Base-by-base conservation (phyloP, 2,888 invertebrate species). In the Microctonus hyperodae region DNA sequence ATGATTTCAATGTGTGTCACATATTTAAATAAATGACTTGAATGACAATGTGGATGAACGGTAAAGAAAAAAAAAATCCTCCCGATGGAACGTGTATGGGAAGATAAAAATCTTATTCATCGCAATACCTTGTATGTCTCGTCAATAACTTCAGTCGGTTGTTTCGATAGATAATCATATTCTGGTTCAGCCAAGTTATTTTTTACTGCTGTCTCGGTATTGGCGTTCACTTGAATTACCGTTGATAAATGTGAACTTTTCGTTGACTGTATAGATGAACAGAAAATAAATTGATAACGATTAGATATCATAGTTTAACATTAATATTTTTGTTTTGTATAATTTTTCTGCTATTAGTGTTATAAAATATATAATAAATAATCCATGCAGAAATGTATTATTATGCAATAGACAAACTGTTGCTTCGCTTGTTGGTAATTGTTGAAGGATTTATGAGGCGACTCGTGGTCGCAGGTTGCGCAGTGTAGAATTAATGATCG, bases 81-180 rank as follows among this genome's bases (percentile, higher is more conserved):
- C n/a, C n/a, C 33, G 33, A 31, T 25, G n/a, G 31, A 31, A 16
- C 31, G 55, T 55, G 44, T 31, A 55, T 55, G 25, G 55, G n/a
- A 28, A 33, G 25, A 55, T 55, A n/a, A 25, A 13, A 28, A 25
- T 53, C 13, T 53, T 25, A 55, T 55, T 31, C 55, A 20, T 20
- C 16, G 44, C 44, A 44, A 44, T 74, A 94, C 91, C 85, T 91
- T 92, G 83, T 91, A 94, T 0, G 94, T 93, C 86, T 94, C 94
- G 82, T 94, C 94, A 7, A 93, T 91, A 73, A 92, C 91, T 84
- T 94, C 93, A 9, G 92, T 91, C 0, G 94, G 94, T 78, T 95
- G 94, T 44, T 93, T 88, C 7, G 94, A 94, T 3, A 94, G 87
- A 78, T 93, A 92, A 81, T 94, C 94, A 79, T 94, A 94, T 84